Percentiles rank a stretch among this genome's conserved stretches.
Conservation (phyloP, 1,140 invertebrate genomes). For the Trichonephila clavipes region DNA sequence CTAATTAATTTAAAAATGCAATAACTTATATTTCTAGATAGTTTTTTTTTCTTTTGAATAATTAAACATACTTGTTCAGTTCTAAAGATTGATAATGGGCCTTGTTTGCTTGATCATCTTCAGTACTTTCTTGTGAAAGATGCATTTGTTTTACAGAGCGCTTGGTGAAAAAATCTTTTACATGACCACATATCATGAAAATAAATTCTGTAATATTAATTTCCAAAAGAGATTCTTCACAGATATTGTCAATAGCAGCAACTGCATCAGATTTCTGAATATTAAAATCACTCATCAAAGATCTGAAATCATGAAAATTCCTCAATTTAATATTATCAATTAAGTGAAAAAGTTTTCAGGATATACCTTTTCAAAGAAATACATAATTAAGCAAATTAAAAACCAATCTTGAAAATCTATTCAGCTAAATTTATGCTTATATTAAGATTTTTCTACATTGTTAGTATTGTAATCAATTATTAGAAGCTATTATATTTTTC, state of each 20-base stretch:
- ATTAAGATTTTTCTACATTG: too few species aligned
- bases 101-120: background rate
- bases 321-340: background rate
- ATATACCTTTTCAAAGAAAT: background rate
- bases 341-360: background rate
- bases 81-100: background rate
- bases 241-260: constrained; percentile 87
- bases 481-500: too few species aligned
- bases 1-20: too few species aligned
- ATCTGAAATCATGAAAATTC: constrained; percentile 82
- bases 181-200: constrained; percentile 85
- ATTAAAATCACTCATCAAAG: constrained; percentile 84
- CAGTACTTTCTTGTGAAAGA: constrained; percentile 43
- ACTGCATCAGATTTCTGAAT: constrained; percentile 86
- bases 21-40: too few species aligned
- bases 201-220: constrained; percentile 86
- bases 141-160: constrained; percentile 76
- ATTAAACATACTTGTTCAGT: background rate
- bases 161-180: constrained; percentile 81
- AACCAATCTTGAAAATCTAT: too few species aligned
- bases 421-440: too few species aligned
- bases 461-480: too few species aligned
- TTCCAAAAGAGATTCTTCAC: constrained; percentile 86
- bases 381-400: too few species aligned
- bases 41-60: too few species aligned